Base-by-base conservation (phyloP, 2,797 vertebrate species). In the Pangasius djambal region DNA sequence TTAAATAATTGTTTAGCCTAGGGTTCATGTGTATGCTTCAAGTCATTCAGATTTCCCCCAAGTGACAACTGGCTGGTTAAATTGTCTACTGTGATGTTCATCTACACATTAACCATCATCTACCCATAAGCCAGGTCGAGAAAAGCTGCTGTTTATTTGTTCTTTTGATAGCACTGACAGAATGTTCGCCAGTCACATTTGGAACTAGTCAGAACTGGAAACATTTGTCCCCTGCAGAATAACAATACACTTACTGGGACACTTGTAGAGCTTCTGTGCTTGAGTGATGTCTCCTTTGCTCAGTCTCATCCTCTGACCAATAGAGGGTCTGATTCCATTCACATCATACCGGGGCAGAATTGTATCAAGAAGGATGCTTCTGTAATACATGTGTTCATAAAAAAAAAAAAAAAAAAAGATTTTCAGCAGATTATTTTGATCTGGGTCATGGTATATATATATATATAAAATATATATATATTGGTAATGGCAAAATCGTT, bases 221-320 rank as follows among this genome's bases (percentile, higher is more conserved):
- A 4, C 20, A 22, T n/a, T 84, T 50, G 55, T 61, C 25, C 22
- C 57, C 22, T 31, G 61, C 5, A 28, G 9, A 55, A 34, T 50
- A 34, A 87, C 20, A 44, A 48, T 9, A 1, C 44, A 85, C 95
- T 94, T 94, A 99, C 98, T 97, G 88, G 97, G 94, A 92, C 98
- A 99, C 91, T 97, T 97, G 95, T 99, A 99, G 91, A 99, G 97
- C 92, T 99, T 99, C 69, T 96, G 96, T 18, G 98, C 97, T 93
- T 99, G 98, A 70, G 97, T 96, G 0, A 99, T 97, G 94, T 99
- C 98, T 18, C 98, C 98, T 88, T 97, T 96, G 93, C 98, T 99
- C 6, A 99, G 97, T 65, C 95, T 95, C 0, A 96, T 98, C 92
- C 98, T 96, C 94, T 99, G 98, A 92, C 98, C 98, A 57, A 99